A percentile compares a stretch with the other conserved stretches of the same genome.
Evolutionary conservation across 2,797 vertebrate species (phyloP).

Genomic region (Sparidentex hasta): DNA sequence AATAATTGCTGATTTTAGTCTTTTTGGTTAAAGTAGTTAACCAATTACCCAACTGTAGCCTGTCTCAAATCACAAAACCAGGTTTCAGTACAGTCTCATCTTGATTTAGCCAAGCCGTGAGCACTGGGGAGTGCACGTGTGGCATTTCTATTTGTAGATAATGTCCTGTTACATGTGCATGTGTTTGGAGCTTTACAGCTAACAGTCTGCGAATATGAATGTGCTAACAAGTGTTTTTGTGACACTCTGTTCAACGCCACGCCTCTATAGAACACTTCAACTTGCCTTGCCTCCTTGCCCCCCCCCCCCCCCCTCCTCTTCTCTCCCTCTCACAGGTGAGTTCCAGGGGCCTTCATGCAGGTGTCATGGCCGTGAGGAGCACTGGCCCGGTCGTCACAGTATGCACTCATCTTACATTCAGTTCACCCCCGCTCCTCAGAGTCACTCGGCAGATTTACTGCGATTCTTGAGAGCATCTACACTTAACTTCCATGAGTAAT

Average conservation of each 20-base stretch:
- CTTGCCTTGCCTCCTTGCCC: neutral
- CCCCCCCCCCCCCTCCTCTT: conserved; percentile 11
- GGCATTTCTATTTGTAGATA: neutral
- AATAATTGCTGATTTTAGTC: neutral
- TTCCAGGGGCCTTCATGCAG: conserved; percentile 45
- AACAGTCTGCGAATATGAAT: conserved; percentile 5
- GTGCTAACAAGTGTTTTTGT: neutral
- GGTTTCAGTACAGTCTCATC: neutral
- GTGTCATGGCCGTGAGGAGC: conserved; percentile 36
- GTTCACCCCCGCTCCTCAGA: conserved; percentile 18
- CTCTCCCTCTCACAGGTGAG: conserved; percentile 70
- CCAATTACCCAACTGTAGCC: neutral
- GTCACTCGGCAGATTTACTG: conserved; percentile 46
- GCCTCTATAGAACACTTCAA: conserved; percentile 19
- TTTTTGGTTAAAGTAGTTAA: neutral
- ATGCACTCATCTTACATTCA: conserved; percentile 45
- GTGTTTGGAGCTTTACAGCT: neutral
- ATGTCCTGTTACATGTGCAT: neutral
- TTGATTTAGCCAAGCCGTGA: neutral
- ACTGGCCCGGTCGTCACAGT: conserved; percentile 47
- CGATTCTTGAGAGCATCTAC: conserved; percentile 57
- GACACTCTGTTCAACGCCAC: conserved; percentile 2
- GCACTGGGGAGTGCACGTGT: neutral
- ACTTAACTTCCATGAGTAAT: conserved; percentile 68
- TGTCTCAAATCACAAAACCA: too few relatives aligned